Evolutionary conservation across 2,888 invertebrate species (phyloP).

Genomic region (Drosophila kanekoi): DNA sequence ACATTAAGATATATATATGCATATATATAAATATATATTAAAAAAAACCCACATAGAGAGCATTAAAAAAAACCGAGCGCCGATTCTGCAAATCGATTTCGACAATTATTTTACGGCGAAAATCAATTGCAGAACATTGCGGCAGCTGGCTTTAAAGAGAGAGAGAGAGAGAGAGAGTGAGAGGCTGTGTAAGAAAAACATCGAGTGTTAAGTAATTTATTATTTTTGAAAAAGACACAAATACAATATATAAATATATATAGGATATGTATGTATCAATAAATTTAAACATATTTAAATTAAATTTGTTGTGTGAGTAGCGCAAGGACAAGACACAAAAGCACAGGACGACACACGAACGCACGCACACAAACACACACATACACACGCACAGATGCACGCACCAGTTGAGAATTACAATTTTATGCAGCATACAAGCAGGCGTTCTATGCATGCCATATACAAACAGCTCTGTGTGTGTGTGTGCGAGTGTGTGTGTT

Average conservation of each 20-base stretch:
- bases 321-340: slow-evolving; percentile 70
- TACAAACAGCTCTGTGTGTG: slow-evolving; percentile 15
- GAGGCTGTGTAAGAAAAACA: slow-evolving; percentile 70
- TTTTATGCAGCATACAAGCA: slow-evolving; percentile 35
- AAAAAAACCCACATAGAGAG: slow-evolving; percentile 49
- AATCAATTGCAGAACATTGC: slow-evolving; percentile 11
- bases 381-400: slow-evolving; percentile 22
- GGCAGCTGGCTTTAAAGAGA: slow-evolving; percentile 14
- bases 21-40: slow-evolving; percentile 16
- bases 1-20: slow-evolving; percentile 31
- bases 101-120: slow-evolving; percentile 5
- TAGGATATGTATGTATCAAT: slow-evolving; percentile 38
- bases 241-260: slow-evolving; percentile 61
- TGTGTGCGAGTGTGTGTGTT: slow-evolving; percentile 18
- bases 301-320: slow-evolving; percentile 48
- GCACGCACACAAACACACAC: slow-evolving; percentile 31
- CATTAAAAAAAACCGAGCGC: slow-evolving; percentile 23
- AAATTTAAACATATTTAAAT: slow-evolving; percentile 39
- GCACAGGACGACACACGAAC: slow-evolving; percentile 35
- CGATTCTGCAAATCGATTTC: slow-evolving; percentile 18
- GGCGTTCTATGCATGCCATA: slow-evolving; percentile 36
- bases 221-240: slow-evolving; percentile 56
- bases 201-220: slow-evolving; percentile 77
- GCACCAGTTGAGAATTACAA: slow-evolving; percentile 35
- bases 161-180: slow-evolving; percentile 28